Conservation (phyloP, 1,140 invertebrate species). For the Drosophila sp. region DNA sequence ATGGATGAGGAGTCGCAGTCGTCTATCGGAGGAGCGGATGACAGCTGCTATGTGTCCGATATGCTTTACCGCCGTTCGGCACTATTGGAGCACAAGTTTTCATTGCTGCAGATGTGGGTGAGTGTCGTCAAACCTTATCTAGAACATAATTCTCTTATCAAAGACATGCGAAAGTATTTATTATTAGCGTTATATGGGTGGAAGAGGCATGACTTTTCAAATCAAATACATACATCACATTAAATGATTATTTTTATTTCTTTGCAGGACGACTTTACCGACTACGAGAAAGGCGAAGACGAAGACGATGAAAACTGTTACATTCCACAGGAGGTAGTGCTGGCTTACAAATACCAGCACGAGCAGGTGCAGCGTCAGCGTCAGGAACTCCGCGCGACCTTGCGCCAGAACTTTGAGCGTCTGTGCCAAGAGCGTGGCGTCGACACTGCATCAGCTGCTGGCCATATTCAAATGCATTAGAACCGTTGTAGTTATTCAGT, state of each 20-base stretch:
- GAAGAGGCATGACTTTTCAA: too few relatives aligned
- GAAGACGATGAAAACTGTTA: conserved; percentile 92
- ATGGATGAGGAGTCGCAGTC: conserved; percentile 58
- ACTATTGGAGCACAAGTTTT: conserved; percentile 65
- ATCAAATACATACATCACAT: too few relatives aligned
- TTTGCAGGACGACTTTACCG: conserved; percentile 64
- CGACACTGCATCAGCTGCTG: conserved; percentile 51
- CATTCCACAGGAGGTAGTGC: conserved; percentile 94
- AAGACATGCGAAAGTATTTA: too few relatives aligned
- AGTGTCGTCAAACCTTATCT: conserved; percentile 34
- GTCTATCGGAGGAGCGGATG: conserved; percentile 33
- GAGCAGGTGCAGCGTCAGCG: conserved; percentile 91
- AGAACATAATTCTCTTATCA: too few relatives aligned
- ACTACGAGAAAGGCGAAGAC: conserved; percentile 88
- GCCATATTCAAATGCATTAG: conserved; percentile 71
- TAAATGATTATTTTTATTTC: neutral
- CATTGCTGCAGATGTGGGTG: conserved; percentile 82
- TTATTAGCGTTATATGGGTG: neutral
- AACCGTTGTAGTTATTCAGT: conserved; percentile 80
- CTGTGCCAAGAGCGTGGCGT: conserved; percentile 86
- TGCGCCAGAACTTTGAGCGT: conserved; percentile 92
- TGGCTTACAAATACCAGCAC: conserved; percentile 85
- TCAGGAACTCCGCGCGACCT: conserved; percentile 90
- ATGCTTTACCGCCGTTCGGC: conserved; percentile 39
- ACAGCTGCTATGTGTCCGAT: conserved; percentile 57